phyloP scores from a whole-genome alignment of 2,888 invertebrate genomes.

The Horisme vitalbata region DNA sequence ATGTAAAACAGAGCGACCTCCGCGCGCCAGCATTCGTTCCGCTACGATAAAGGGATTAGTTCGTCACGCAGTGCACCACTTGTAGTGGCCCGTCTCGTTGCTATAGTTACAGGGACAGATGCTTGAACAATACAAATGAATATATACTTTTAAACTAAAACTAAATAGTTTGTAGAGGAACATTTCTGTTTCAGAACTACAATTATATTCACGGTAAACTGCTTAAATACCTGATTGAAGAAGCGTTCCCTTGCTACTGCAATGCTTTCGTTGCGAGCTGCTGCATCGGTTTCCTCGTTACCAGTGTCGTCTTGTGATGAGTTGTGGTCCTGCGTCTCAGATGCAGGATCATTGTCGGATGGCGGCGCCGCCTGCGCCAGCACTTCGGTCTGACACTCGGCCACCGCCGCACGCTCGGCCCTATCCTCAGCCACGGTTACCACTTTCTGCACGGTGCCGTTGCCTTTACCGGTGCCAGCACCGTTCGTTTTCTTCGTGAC shows the following conservation, averaged over 20 bases:
- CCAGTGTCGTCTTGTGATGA: conserved; percentile 33
- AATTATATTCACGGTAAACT: too few relatives aligned
- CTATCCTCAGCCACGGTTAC: conserved; percentile 67
- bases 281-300: conserved; percentile 48
- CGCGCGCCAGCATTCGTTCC: conserved; percentile 58
- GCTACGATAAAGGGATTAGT: conserved; percentile 72
- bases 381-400: conserved; percentile 56
- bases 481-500: conserved; percentile 66
- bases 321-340: conserved; percentile 34
- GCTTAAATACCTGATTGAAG: conserved; percentile 78
- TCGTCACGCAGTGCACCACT: conserved; percentile 53
- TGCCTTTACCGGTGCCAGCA: conserved; percentile 60
- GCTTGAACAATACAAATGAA: conserved; percentile 24
- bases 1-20: conserved; percentile 67
- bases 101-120: conserved; percentile 37
- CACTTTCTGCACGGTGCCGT: conserved; percentile 60
- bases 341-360: conserved; percentile 38
- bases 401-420: conserved; percentile 60
- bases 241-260: conserved; percentile 74
- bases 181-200: too few relatives aligned
- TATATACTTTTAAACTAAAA: conserved; percentile 24
- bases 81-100: conserved; percentile 49
- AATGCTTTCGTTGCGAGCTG: conserved; percentile 61
- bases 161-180: too few relatives aligned
- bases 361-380: conserved; percentile 52